Base-by-base conservation (phyloP, 1,140 invertebrate genomes). In the Goniozus legneri region DNA sequence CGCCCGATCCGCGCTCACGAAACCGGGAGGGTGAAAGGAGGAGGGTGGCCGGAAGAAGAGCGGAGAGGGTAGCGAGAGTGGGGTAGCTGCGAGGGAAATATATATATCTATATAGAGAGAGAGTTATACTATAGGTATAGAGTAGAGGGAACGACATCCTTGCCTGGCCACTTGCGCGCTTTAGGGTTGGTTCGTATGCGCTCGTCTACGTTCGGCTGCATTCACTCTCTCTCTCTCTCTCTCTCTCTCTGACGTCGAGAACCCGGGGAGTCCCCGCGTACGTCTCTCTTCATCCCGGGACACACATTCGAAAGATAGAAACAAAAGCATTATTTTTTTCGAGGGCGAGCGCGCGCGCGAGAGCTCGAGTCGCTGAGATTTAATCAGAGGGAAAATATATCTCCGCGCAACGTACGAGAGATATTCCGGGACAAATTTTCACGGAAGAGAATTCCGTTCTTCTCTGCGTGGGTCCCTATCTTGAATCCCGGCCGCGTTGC, bases 131-230 rank as follows among this genome's bases (percentile, higher is more conserved):
- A 22, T 10, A 36, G 34, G 39, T 38, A n/a, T n/a, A n/a, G n/a
- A n/a, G n/a, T n/a, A 40, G 35, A 37, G 33, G n/a, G 22, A 32
- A 40, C 47, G 48, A n/a, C 33, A 62, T 59, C 54, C 60, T 63
- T 62, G 62, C 53, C 35, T 50, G 45, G 49, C 47, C 50, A 50
- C 50, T 50, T 49, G 60, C 54, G 51, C 52, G 58, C 51, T 58
- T 58, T 54, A 58, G 57, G 58, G 51, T 60, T 55, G 51, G 54
- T 65, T 67, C 67, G 67, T 65, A 69, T 69, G 67, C 67, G 67
- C 67, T 39, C 41, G 32, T 49, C 31, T 33, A n/a, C n/a, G 10
- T 40, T 32, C 42, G 39, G 56, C 53, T 52, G 67, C 64, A 65
- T 62, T 56, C 61, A 60, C 56, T 57, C 61, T 65, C 64, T 61